phyloP scores from a whole-genome alignment of 2,113 vertebrate genomes.

The Notothenia rossii region DNA sequence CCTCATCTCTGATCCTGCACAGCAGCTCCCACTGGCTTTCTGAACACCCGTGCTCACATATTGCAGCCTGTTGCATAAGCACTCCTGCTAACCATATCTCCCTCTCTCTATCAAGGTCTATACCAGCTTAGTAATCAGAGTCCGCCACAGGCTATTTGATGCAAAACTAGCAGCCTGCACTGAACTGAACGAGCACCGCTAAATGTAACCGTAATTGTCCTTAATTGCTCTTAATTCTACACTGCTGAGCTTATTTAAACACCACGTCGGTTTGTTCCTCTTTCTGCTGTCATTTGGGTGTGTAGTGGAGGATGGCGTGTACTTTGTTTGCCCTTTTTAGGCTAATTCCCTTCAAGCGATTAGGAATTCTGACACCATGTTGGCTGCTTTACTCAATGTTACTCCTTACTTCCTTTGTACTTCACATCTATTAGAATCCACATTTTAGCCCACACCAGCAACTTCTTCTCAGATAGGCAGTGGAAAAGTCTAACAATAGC shows the following conservation, averaged over 20 bases:
- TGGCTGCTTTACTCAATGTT: neutral
- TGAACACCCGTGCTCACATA: slow-evolving; percentile 44
- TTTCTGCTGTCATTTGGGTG: slow-evolving; percentile 41
- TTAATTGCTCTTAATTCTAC: slow-evolving; percentile 78
- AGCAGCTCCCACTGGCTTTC: slow-evolving; percentile 52
- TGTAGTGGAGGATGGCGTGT: slow-evolving; percentile 11
- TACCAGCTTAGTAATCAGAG: slow-evolving; percentile 66
- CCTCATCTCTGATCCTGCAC: slow-evolving; percentile 45
- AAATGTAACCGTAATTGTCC: slow-evolving; percentile 78
- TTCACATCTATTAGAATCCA: slow-evolving; percentile 35
- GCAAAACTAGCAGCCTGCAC: slow-evolving; percentile 57
- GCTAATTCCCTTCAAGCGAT: slow-evolving; percentile 4
- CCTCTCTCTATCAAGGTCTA: slow-evolving; percentile 45
- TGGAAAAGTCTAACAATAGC: slow-evolving; percentile 52
- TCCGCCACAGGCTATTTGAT: slow-evolving; percentile 73
- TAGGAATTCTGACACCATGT: slow-evolving; percentile 5
- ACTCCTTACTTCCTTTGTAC: neutral
- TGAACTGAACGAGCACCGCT: slow-evolving; percentile 66
- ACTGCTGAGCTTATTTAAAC: slow-evolving; percentile 70
- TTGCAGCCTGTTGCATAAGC: slow-evolving; percentile 82
- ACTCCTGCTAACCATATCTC: slow-evolving; percentile 28
- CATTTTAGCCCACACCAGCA: slow-evolving; percentile 26
- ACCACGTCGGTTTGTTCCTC: slow-evolving; percentile 60
- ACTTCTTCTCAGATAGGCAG: slow-evolving; percentile 47
- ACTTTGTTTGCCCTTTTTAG: slow-evolving; percentile 24